Percentiles rank a stretch among this genome's conserved stretches.
These are phyloP conservation scores for Antechinus flavipes DNA, from an alignment of 2,113 vertebrate genomes.

Conservation along the genomic window DNA sequence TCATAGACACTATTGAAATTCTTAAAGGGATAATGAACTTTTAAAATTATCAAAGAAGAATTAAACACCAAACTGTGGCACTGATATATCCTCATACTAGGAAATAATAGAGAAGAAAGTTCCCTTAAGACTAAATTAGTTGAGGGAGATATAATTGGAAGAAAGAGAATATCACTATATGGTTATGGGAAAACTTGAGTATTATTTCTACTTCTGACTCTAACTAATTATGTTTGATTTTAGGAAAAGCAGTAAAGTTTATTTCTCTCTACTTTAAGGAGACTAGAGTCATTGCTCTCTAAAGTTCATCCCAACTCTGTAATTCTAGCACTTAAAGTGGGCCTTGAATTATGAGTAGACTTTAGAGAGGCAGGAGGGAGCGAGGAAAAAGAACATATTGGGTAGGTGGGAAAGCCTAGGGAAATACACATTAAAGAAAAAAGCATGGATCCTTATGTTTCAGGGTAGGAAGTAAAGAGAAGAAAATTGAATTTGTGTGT, in stretches of 20 bases:
- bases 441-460: not conserved
- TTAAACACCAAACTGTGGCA: not conserved
- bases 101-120: not conserved
- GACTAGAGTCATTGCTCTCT: not conserved
- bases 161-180: not conserved
- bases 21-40: not conserved
- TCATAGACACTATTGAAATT: not conserved
- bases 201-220: not conserved
- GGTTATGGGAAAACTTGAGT: not conserved
- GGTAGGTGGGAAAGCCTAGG: not conserved
- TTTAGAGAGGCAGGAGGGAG: not conserved
- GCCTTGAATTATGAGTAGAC: not conserved
- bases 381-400: not conserved
- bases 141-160: not conserved
- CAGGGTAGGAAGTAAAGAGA: not conserved
- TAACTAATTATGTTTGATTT: not conserved
- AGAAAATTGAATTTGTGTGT: not conserved
- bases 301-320: not conserved
- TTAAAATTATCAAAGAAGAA: not conserved
- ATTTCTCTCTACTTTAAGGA: not conserved
- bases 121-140: not conserved
- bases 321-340: not conserved
- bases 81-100: not conserved
- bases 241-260: not conserved
- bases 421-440: not conserved